phyloP scores from a whole-genome alignment of 2,113 vertebrate species.

The Thalassarche chlororhynchos region DNA sequence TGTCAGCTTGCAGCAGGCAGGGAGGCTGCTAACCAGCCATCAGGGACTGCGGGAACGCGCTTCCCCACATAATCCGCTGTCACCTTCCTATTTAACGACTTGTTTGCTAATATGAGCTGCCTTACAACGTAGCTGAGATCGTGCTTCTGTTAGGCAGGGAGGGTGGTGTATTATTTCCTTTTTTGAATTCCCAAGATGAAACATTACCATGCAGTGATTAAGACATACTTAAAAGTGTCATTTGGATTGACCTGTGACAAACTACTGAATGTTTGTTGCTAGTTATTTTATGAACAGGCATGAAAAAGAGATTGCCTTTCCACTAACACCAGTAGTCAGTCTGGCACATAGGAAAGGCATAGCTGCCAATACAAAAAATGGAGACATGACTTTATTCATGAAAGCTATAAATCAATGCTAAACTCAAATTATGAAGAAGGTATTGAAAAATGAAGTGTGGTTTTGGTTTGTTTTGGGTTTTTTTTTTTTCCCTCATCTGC shows the following conservation, averaged over 20 bases:
- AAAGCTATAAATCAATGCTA: neutral
- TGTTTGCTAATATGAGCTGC: neutral
- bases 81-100: neutral
- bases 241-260: neutral
- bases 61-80: neutral
- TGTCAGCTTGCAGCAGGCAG: neutral
- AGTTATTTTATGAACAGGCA: neutral
- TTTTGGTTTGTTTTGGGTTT: no score
- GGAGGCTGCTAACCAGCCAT: neutral
- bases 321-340: neutral
- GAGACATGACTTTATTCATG: no score
- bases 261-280: neutral
- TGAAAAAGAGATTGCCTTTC: neutral
- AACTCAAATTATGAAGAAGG: neutral
- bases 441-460: neutral
- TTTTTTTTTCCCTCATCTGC: no score
- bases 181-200: neutral
- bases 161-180: no score
- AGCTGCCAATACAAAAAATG: neutral
- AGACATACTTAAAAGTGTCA: neutral
- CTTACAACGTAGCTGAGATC: neutral
- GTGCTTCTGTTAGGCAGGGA: neutral
- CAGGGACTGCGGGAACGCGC: neutral
- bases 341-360: neutral
- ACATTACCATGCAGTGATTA: neutral